These are phyloP conservation scores for Siphonodentalium dalli DNA, from an alignment of 2,888 invertebrate species.

Conservation along the genomic window DNA sequence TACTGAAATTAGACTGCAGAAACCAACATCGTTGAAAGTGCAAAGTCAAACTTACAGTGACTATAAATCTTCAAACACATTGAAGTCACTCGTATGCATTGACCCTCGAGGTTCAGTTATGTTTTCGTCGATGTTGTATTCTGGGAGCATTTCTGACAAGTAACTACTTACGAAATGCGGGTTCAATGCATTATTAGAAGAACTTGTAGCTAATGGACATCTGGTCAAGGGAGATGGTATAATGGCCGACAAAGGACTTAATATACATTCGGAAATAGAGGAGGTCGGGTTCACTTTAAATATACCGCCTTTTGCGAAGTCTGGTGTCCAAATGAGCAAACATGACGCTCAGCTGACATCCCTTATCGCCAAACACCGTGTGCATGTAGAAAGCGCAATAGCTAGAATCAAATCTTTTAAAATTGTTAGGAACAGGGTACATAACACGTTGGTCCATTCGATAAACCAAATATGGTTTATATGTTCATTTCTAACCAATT, in stretches of 20 bases:
- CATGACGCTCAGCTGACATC: conserved; percentile 8
- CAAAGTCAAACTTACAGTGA: conserved; percentile 17
- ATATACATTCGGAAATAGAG: background rate
- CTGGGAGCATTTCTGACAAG: conserved; percentile 17
- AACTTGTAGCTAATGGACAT: background rate
- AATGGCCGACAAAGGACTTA: conserved; percentile 17
- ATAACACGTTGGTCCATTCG: background rate
- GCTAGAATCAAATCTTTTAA: conserved; percentile 13
- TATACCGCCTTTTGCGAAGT: conserved; percentile 11
- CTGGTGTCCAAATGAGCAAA: conserved; percentile 6
- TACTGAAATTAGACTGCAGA: conserved; percentile 19
- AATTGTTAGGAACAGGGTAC: background rate
- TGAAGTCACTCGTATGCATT: conserved; percentile 14
- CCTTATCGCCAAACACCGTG: conserved; percentile 14
- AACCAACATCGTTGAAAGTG: conserved; percentile 5
- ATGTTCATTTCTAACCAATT: conserved; percentile 12
- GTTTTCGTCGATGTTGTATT: conserved; percentile 18
- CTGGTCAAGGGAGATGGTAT: conserved; percentile 11
- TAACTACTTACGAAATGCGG: conserved; percentile 8
- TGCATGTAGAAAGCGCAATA: conserved; percentile 20
- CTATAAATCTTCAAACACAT: conserved; percentile 22
- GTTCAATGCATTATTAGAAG: conserved; percentile 1
- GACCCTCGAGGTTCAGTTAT: conserved; percentile 22
- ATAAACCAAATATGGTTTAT: conserved; percentile 19
- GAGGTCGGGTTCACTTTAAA: conserved; percentile 5